These are phyloP conservation scores for Crenichthys baileyi DNA, from an alignment of 2,797 vertebrate genomes.

Conservation along the genomic window DNA sequence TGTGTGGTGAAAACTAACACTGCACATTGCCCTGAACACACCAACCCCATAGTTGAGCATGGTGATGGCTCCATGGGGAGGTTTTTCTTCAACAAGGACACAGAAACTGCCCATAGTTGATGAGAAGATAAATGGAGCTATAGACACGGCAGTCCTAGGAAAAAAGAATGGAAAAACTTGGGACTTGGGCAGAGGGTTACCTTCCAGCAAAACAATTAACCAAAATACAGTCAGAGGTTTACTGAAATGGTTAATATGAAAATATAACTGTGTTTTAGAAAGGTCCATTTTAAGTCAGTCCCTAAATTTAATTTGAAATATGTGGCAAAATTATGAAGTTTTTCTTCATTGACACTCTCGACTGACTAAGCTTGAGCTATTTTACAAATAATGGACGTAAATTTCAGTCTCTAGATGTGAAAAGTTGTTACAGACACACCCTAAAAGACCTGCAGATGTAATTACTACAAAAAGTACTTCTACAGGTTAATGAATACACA, in stretches of 20 bases:
- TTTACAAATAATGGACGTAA: not conserved
- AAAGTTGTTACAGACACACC: not conserved
- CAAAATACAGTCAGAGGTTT: not conserved
- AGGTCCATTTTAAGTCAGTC: not conserved
- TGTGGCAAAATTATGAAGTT: not conserved
- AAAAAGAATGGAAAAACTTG: not conserved
- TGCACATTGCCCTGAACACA: not conserved
- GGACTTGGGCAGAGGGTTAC: not conserved
- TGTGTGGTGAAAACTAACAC: not conserved
- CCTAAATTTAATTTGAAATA: not conserved
- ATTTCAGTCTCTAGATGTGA: not conserved
- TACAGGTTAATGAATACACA: not conserved
- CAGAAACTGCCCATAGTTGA: not conserved
- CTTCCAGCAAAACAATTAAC: not conserved
- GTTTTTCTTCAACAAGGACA: not conserved
- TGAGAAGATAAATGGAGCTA: not conserved
- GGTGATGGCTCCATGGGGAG: not conserved
- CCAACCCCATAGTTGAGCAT: too few relatives aligned
- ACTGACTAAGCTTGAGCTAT: not conserved
- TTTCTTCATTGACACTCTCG: not conserved
- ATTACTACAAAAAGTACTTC: not conserved
- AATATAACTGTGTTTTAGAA: not conserved
- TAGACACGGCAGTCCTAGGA: not conserved
- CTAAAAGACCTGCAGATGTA: not conserved
- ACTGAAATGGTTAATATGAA: not conserved